Evolutionary conservation across 1,140 invertebrate genomes (phyloP).

Genomic region (Drosophila tropicalis): DNA sequence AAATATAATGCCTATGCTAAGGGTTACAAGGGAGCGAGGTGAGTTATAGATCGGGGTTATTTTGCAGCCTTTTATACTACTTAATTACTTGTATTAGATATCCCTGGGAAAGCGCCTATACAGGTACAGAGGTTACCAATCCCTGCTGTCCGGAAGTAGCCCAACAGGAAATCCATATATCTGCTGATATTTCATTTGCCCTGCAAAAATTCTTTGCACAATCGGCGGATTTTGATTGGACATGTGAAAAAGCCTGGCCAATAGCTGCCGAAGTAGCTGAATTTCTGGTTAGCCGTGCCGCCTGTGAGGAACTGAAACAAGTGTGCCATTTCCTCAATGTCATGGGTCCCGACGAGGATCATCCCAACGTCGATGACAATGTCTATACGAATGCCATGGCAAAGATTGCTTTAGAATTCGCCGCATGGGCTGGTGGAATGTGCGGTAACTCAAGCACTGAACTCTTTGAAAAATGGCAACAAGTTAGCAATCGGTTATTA

Average conservation of each 20-base stretch:
- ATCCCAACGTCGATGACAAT: constrained; percentile 84
- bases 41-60: not conserved
- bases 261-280: constrained; percentile 84
- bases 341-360: constrained; percentile 86
- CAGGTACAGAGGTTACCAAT: constrained; percentile 85
- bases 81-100: constrained; percentile 32
- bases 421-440: constrained; percentile 53
- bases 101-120: constrained; percentile 86
- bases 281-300: constrained; percentile 84
- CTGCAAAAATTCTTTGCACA: constrained; percentile 84
- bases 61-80: not conserved
- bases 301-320: constrained; percentile 83
- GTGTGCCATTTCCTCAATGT: constrained; percentile 79
- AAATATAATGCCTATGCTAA: constrained; percentile 63
- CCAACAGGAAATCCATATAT: constrained; percentile 85
- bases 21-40: constrained; percentile 72
- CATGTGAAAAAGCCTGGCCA: constrained; percentile 83
- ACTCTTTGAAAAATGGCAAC: constrained; percentile 76
- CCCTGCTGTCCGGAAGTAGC: constrained; percentile 85
- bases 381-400: constrained; percentile 85
- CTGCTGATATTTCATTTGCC: constrained; percentile 84
- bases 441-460: constrained; percentile 49
- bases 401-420: constrained; percentile 85
- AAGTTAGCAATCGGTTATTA: constrained; percentile 84
- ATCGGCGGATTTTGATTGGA: constrained; percentile 84